Evolutionary conservation across 2,888 invertebrate species (phyloP), one percentile per base, ranked within the genome.

Genomic region (Strigamia crassipes): DNA sequence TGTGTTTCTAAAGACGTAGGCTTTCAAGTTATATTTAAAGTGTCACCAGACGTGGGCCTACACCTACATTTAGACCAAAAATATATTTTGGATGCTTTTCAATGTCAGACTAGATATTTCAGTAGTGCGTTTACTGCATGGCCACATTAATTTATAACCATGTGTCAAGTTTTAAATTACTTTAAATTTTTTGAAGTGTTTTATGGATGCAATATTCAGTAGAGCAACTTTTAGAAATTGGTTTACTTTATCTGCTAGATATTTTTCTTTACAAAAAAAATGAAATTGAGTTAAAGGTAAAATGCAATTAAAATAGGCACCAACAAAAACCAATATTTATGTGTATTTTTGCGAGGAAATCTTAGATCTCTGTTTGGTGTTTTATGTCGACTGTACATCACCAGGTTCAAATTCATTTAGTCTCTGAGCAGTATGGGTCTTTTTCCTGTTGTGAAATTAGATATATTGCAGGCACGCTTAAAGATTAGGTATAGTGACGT

Each of bases 81-180:
- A 56, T n/a, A 18, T 18, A 56, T 21, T 56, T 46, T 46, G 46
- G 18, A 56, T 46, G 5, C 51, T 56, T 38, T 38, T 56, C 56
- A 56, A 56, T 56, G 21, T 56, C 56, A 5, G 6, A 56, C 38
- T n/a, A 56, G 56, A 1, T 21, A 56, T 18, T 56, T 56, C 56
- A 56, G n/a, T 18, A 6, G 18, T n/a, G 18, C 9, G 46, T 46
- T 56, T 56, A n/a, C 15, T 8, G 56, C 56, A 18, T 56, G 56
- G 9, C 56, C n/a, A 56, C 56, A 1, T 56, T 2, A 56, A 18
- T 56, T 56, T 18, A 18, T 18, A 56, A 56, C 15, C 56, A 6
- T 8, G 21, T 56, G 56, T 56, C 56, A 56, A 56, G 56, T 56
- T 56, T 56, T 46, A 56, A 56, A 56, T 56, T 56, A 56, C 21